phyloP scores from a whole-genome alignment of 2,888 invertebrate species.

The Sinopyrophorus schimmeli region DNA sequence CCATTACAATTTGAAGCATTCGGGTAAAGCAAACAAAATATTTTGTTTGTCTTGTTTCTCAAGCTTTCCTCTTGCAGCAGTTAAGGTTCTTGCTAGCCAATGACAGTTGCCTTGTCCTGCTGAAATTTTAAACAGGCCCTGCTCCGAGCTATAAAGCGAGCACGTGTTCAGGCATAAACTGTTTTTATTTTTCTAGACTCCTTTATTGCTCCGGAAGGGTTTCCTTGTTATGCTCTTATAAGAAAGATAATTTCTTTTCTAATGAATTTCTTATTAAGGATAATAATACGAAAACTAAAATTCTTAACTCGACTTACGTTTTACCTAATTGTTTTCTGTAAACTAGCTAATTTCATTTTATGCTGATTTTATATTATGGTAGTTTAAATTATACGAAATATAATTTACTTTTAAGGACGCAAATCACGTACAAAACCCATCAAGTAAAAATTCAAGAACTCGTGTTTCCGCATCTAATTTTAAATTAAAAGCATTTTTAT shows the following conservation, averaged over 20 bases:
- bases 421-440: slow-evolving; percentile 26
- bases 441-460: slow-evolving; percentile 27
- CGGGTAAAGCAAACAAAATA: slow-evolving; percentile 22
- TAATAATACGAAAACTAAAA: no score
- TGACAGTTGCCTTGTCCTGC: slow-evolving; percentile 37
- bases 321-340: background rate
- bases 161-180: slow-evolving; percentile 47
- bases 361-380: no score
- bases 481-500: slow-evolving; percentile 29
- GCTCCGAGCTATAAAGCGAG: slow-evolving; percentile 43
- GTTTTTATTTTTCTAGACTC: slow-evolving; percentile 44
- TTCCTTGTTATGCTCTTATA: slow-evolving; percentile 30
- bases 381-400: no score
- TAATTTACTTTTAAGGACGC: slow-evolving; percentile 19
- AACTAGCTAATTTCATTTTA: no score
- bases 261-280: no score
- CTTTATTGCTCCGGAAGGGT: slow-evolving; percentile 31
- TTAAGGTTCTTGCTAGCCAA: slow-evolving; percentile 31
- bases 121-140: slow-evolving; percentile 46
- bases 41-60: slow-evolving; percentile 24
- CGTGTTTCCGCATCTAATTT: slow-evolving; percentile 24
- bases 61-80: slow-evolving; percentile 25
- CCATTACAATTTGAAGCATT: slow-evolving; percentile 22
- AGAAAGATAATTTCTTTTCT: slow-evolving; percentile 28
- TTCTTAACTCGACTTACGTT: no score